These are phyloP conservation scores for Gnathonemus longibarbis DNA, from an alignment of 2,113 vertebrate genomes.

Conservation along the genomic window DNA sequence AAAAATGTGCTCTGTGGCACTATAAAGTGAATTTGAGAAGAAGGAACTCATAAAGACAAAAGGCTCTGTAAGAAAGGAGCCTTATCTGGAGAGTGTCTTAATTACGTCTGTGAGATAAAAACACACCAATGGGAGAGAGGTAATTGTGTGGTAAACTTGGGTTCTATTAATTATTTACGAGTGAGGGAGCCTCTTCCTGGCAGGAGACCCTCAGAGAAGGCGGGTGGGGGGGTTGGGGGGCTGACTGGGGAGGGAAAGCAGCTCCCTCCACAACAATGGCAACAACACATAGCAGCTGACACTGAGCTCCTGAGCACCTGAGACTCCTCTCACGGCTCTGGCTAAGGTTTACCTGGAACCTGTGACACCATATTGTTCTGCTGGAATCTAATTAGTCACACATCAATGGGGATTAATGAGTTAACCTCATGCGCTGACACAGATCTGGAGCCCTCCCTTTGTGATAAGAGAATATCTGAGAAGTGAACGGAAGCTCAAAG, in stretches of 20 bases:
- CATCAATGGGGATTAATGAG: not conserved
- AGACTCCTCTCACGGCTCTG: not conserved
- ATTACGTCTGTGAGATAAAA: not conserved
- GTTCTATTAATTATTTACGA: not conserved
- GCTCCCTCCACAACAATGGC: not conserved
- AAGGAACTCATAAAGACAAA: not conserved
- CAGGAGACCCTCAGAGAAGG: not conserved
- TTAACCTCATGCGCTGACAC: not conserved
- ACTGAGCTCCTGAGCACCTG: not conserved
- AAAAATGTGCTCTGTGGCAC: not conserved
- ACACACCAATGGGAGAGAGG: not conserved
- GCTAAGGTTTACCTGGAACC: not conserved
- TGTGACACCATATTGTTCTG: not conserved
- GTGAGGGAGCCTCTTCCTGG: slow-evolving; percentile 8
- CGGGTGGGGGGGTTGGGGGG: not conserved
- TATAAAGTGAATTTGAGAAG: not conserved
- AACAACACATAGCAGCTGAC: not conserved
- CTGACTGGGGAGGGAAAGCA: not conserved
- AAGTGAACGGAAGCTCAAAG: not conserved
- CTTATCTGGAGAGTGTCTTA: not conserved
- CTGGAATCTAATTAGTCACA: not conserved
- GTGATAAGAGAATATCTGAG: not conserved
- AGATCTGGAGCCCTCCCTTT: not conserved
- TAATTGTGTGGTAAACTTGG: not conserved
- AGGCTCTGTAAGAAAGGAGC: not conserved